Evolutionary conservation across 2,113 vertebrate species (phyloP).

Genomic region (Centropus unirufus): DNA sequence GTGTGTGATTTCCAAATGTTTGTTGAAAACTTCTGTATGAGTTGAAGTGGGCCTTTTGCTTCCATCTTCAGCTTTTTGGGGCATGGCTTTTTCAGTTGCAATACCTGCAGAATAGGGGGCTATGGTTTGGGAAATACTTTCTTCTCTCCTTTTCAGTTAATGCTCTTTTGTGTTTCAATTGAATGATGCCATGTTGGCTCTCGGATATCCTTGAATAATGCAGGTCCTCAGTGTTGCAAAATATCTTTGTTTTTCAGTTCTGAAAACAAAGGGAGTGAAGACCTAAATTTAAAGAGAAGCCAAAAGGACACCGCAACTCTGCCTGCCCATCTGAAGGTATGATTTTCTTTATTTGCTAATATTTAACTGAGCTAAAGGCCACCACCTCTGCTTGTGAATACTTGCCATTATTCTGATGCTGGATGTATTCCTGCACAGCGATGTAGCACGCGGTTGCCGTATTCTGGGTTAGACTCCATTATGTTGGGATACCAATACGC

Average conservation of each 20-base stretch:
- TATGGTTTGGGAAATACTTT: neutral
- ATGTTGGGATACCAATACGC: neutral
- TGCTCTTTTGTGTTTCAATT: neutral
- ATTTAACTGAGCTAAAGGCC: neutral
- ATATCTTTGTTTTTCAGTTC: constrained; percentile 77
- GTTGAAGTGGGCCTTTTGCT: neutral
- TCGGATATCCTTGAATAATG: neutral
- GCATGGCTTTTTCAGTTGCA: neutral
- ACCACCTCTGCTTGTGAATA: neutral
- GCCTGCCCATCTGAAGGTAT: constrained; percentile 76
- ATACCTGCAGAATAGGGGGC: neutral
- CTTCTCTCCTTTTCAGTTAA: neutral
- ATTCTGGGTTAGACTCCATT: neutral
- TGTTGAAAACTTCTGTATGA: neutral
- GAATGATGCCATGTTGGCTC: neutral
- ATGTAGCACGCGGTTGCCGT: neutral
- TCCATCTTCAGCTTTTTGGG: neutral
- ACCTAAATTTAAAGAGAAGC: constrained; percentile 49
- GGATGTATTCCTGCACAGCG: fast-evolving
- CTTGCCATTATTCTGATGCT: neutral
- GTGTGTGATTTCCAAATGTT: neutral
- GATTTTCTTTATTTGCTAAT: constrained; percentile 28
- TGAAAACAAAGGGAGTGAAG: constrained; percentile 76
- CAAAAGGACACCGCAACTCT: constrained; percentile 73
- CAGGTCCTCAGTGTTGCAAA: neutral